A percentile compares a stretch with the other conserved stretches of the same genome.
These are phyloP conservation scores for Ptychodera flava DNA, from an alignment of 35 echinoderm and acorn worm species.

Conservation along the genomic window DNA sequence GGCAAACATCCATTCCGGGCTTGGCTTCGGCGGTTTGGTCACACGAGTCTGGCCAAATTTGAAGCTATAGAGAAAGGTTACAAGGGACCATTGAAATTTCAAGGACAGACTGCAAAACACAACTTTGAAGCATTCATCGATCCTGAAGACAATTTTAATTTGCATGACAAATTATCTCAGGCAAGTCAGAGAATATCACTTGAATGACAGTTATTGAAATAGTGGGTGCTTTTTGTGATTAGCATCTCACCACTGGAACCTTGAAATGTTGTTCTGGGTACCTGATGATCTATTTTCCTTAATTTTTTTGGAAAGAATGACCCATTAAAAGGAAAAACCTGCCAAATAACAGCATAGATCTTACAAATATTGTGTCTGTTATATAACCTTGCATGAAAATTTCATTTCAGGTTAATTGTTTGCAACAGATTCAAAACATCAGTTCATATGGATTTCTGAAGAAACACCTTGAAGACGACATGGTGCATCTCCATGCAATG, in stretches of 20 bases:
- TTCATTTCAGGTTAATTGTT: conserved; percentile 5
- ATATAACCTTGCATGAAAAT: too few relatives aligned
- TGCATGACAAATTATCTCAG: not conserved
- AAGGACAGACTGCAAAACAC: not conserved
- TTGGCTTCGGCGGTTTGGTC: not conserved
- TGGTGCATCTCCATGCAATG: conserved; percentile 6
- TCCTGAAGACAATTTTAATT: not conserved
- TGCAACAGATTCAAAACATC: conserved; percentile 9
- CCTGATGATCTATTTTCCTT: too few relatives aligned
- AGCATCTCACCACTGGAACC: too few relatives aligned
- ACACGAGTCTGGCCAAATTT: not conserved
- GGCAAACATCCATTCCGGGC: not conserved
- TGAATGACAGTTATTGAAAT: too few relatives aligned
- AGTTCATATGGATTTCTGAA: not conserved
- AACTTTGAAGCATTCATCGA: not conserved
- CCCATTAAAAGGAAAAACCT: too few relatives aligned
- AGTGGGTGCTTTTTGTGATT: too few relatives aligned
- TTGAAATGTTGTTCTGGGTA: too few relatives aligned
- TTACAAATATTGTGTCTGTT: too few relatives aligned
- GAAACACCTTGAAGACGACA: not conserved
- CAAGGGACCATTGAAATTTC: not conserved
- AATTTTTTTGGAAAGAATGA: too few relatives aligned
- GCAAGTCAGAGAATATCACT: too few relatives aligned
- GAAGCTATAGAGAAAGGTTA: not conserved
- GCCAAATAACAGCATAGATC: too few relatives aligned